These are phyloP conservation scores for Muntiacus reevesi DNA, from an alignment of 2,113 vertebrate genomes.

Conservation along the genomic window DNA sequence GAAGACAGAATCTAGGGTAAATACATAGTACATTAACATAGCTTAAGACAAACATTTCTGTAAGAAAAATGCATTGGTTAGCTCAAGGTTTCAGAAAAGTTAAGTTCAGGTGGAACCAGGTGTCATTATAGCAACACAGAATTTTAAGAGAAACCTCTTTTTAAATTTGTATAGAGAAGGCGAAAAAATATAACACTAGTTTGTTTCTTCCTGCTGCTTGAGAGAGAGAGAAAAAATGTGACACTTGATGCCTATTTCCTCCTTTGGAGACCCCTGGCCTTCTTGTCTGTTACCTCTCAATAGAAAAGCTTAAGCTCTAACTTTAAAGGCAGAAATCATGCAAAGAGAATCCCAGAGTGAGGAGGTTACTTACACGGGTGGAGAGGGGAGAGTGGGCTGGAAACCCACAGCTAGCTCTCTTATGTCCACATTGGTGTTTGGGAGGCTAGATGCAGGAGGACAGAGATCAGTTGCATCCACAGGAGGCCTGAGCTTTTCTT, in stretches of 20 bases:
- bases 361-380: rapidly evolving
- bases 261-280: background rate
- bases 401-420: no score
- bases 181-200: background rate
- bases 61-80: background rate
- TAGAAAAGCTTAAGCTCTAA: background rate
- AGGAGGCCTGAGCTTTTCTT: background rate
- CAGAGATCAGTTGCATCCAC: rapidly evolving
- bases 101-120: background rate
- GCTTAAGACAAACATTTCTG: background rate
- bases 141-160: background rate
- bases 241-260: background rate
- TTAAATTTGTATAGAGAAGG: background rate
- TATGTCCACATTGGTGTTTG: background rate
- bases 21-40: background rate
- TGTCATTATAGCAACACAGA: background rate
- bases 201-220: background rate
- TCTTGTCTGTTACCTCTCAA: background rate
- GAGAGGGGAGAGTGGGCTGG: background rate
- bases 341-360: background rate
- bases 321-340: background rate
- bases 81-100: background rate
- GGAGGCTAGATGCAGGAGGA: background rate
- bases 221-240: background rate
- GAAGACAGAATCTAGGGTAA: background rate